Base-by-base conservation (phyloP, 2,888 invertebrate genomes). In the Heliconius ismenius region DNA sequence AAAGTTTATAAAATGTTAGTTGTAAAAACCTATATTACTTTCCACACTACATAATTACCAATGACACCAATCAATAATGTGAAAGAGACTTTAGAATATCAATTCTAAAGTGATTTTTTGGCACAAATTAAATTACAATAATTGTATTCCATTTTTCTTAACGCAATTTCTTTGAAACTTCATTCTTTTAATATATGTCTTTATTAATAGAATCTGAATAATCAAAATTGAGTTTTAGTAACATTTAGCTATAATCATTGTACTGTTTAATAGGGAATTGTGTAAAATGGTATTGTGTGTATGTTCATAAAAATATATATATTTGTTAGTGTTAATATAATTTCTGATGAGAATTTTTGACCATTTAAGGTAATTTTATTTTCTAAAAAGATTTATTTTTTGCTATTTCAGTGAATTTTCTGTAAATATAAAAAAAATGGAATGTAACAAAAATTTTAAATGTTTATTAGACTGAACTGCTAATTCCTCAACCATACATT, bases 51-150 rank as follows among this genome's bases (percentile, higher is more conserved):
- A 70, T 36, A 70, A 70, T 70, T 36, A 81, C 67, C 75, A 73
- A 77, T 75, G 74, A 77, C 74, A 78, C 68, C 76, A 75, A 79
- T 79, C 54, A 24, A 70, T 60, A 74, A 74, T 74, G 60, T 58
- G 39, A 54, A 54, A 54, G 24, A 21, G 2, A 54, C 15, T 67
- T 39, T 18, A 39, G 24, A 43, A 67, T 43, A 43, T 39, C 9
- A 67, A 65, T 39, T n/a, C n/a, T n/a, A 62, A 15, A 26, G 13
- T 15, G 4, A 7, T 62, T 62, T 62, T 62, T 62, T 62, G 26
- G 26, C 26, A 60, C 7, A 62, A 62, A 62, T 26, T 24, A 62
- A 62, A 7, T 26, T 26, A 26, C 26, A 13, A 62, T 62, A 26
- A 62, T 62, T 62, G 26, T 15, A 62, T 58, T 58, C n/a, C n/a